Evolutionary conservation across 2,888 invertebrate genomes (phyloP), one percentile per base, ranked within the genome.

Genomic region (Xestia ashworthii): DNA sequence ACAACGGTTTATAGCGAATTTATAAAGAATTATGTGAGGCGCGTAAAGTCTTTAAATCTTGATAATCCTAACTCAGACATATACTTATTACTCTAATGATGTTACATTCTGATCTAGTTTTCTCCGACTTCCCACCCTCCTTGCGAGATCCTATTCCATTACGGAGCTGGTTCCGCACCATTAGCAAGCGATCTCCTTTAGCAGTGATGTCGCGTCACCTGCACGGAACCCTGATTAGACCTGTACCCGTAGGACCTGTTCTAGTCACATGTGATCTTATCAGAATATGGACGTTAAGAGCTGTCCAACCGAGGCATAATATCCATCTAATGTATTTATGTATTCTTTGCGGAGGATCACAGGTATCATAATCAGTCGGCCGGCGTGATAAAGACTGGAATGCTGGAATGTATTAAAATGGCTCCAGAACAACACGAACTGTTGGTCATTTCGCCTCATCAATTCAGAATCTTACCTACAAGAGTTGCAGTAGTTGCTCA

Each of bases 131-230:
- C 64, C 22, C 78, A 46, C n/a, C 78, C 41, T 62, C 44, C 22
- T 50, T 44, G 41, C 22, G n/a, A 48, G 32, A 46, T 48, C 32
- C 48, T 6, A 41, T 32, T 38, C 50, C 64, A 77, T 71, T 83
- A 81, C 53, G 62, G 62, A 74, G 70, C 85, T 58, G 66, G 81
- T 81, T 68, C 53, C 32, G 71, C 71, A 0, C 6, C 76, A 71
- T 85, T 75, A 81, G 70, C 68, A 53, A 67, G 3, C 38, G 66
- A 71, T 71, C 85, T 71, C 76, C 85, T 75, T 75, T 68, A 53
- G 64, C 25, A 68, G 46, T 22, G 22, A 58, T 32, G 68, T 41
- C n/a, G 53, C n/a, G 69, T 16, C 53, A 44, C 65, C 58, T 50
- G 19, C 50, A 32, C 65, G 14, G 41, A 22, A 41, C 76, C 65